Conservation (phyloP, 2,888 invertebrate species). For the Atethmia centrago region DNA sequence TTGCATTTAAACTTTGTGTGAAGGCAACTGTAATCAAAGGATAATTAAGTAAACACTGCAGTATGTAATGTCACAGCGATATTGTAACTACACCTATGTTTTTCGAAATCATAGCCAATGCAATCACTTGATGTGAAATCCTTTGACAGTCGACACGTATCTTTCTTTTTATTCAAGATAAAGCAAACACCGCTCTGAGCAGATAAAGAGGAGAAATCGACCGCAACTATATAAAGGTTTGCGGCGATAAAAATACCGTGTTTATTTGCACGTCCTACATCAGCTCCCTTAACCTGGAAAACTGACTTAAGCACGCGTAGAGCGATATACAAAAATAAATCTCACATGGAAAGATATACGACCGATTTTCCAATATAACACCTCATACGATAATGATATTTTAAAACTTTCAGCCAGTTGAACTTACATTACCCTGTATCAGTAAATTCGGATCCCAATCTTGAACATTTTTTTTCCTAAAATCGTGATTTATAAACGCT, state of each 20-base stretch:
- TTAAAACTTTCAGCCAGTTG: constrained; percentile 72
- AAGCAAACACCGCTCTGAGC: constrained; percentile 88
- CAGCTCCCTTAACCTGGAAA: constrained; percentile 79
- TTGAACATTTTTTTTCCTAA: constrained; percentile 81
- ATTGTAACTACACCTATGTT: constrained; percentile 16
- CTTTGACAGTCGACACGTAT: constrained; percentile 81
- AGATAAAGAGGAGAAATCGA: constrained; percentile 90
- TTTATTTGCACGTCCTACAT: constrained; percentile 91
- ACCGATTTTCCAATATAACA: constrained; percentile 72
- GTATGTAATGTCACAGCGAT: background rate
- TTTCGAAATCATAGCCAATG: constrained; percentile 56
- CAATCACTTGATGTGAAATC: constrained; percentile 78
- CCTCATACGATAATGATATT: constrained; percentile 70
- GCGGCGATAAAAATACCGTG: constrained; percentile 90
- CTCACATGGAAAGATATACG: constrained; percentile 75
- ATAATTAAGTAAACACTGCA: constrained; percentile 33
- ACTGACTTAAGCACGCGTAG: constrained; percentile 74
- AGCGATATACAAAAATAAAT: constrained; percentile 75
- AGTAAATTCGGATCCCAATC: constrained; percentile 88
- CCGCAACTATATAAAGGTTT: constrained; percentile 91
- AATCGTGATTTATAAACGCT: constrained; percentile 84
- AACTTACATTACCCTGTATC: constrained; percentile 87
- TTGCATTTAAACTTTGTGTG: constrained; percentile 34
- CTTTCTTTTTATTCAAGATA: constrained; percentile 87
- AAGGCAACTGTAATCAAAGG: constrained; percentile 27